Base-by-base conservation (phyloP, 1,140 invertebrate genomes). In the Luehdorfia chinensis region DNA sequence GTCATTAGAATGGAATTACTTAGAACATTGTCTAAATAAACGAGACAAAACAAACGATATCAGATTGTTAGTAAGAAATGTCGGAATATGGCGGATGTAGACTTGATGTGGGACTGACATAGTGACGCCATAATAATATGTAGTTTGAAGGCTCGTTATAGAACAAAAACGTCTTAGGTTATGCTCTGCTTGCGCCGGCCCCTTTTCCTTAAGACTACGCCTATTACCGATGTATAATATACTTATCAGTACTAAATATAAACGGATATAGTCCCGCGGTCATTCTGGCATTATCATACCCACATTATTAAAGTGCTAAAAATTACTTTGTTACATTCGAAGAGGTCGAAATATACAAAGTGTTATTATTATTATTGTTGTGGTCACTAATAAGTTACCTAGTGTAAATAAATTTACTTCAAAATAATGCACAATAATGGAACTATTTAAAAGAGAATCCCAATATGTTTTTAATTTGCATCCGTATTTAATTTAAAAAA, bases 51-150 rank as follows among this genome's bases (percentile, higher is more conserved):
- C 66, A 69, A 69, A 71, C 64, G 62, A 71, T 78, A 74, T 72
- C 62, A 67, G 66, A 80, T 75, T 78, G 50, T 72, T 52, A 59
- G 56, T 54, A 58, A 63, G 56, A 62, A 66, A 60, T 56, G 53
- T 64, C 53, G 55, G 67, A 65, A 74, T 69, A 59, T 65, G 55
- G 79, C 79, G 79, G 81, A 84, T 84, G 72, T 73, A 50, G 59
- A 56, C 47, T 65, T 84, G 79, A 81, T 76, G 69, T 73, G 65
- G 73, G 76, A 64, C 52, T 83, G 78, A 81, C 80, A 69, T 53
- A 53, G 63, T 75, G 77, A 85, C 72, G 78, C 59, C 55, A 63
- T 83, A 81, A 83, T 83, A 75, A 85, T 75, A 57, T 44, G 58
- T 57, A 74, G 80, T 69, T 74, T 66, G 64, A 59, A 56, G 44